These are phyloP conservation scores for Pyrocoelia pectoralis DNA, from an alignment of 2,888 invertebrate species.

Conservation along the genomic window DNA sequence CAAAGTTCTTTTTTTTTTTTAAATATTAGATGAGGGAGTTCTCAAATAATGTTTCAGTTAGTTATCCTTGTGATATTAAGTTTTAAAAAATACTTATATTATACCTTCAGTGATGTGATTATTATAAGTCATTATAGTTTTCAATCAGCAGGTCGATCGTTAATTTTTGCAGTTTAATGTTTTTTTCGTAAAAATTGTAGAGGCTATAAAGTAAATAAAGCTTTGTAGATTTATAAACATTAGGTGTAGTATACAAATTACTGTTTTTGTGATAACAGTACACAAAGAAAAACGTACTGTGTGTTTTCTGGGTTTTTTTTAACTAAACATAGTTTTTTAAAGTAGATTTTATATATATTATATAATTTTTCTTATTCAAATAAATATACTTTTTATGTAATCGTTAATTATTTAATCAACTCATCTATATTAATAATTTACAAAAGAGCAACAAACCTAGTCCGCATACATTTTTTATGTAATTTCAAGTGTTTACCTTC, in stretches of 20 bases:
- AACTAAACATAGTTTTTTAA: slow-evolving; percentile 24
- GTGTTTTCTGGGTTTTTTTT: slow-evolving; percentile 26
- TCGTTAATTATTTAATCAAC: background rate
- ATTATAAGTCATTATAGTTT: slow-evolving; percentile 23
- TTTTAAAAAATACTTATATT: slow-evolving; percentile 22
- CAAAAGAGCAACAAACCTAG: too few species aligned
- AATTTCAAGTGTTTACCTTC: too few species aligned
- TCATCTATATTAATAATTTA: too few species aligned
- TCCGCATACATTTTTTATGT: too few species aligned
- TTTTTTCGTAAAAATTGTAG: slow-evolving; percentile 16
- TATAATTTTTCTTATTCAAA: slow-evolving; percentile 29
- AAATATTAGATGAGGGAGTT: background rate
- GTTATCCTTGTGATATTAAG: slow-evolving; percentile 32
- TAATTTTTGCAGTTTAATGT: slow-evolving; percentile 19
- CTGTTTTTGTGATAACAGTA: slow-evolving; percentile 33
- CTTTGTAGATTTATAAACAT: slow-evolving; percentile 19
- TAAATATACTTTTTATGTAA: slow-evolving; percentile 13
- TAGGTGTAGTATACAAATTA: slow-evolving; percentile 24
- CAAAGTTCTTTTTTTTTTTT: slow-evolving; percentile 17
- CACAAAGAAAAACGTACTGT: slow-evolving; percentile 23
- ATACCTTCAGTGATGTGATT: slow-evolving; percentile 30
- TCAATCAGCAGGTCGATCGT: slow-evolving; percentile 12
- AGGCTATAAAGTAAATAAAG: slow-evolving; percentile 22
- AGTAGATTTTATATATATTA: slow-evolving; percentile 34
- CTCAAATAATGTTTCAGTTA: slow-evolving; percentile 25